Evolutionary conservation across 1,140 invertebrate species (phyloP), one percentile per base, ranked within the genome.

Genomic region (Phthorimaea operculella): DNA sequence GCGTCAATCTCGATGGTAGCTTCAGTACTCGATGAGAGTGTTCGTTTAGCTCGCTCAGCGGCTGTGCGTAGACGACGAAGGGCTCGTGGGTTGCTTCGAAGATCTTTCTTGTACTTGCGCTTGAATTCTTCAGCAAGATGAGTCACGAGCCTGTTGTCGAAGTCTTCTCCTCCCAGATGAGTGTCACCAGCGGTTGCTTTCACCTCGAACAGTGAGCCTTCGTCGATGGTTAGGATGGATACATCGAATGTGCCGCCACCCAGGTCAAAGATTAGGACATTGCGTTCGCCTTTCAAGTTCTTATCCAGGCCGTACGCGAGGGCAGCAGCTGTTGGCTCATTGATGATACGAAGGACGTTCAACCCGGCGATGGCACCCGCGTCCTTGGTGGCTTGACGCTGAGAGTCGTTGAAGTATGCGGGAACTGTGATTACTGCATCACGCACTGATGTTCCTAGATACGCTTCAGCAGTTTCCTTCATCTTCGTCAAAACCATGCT

Each of bases 211-310:
- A 92, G 73, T 0, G 90, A 90, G 12, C 94, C 95, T 73, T 96
- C 93, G 60, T 93, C 93, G 72, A 96, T 95, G n/a, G 91, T 90
- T 1, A 97, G 77, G 36, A 96, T 91, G 10, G 94, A 96, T 0
- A 96, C 94, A 79, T 97, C 95, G 55, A 92, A 92, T 33, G 91
- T 92, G 16, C 91, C 90, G 16, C 86, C 87, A 9, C 86, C 87
- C 21, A 88, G 64, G 57, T 92, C 91, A 60, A 92, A 92, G 33
- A 92, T 91, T 0, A 92, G 76, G 0, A 92, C 89, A 67, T 91
- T 90, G 50, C 86, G 85, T 59, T 90, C 88, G 1, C 93, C 93
- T 87, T 89, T 87, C 1, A 86, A 87, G 74, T 89, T 92, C 56
- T 89, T 89, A 63, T 93, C 91, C 78, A 85, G 89, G 80, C 86